Evolutionary conservation across 2,797 vertebrate genomes (phyloP).

Genomic region (Psittacula echo): DNA sequence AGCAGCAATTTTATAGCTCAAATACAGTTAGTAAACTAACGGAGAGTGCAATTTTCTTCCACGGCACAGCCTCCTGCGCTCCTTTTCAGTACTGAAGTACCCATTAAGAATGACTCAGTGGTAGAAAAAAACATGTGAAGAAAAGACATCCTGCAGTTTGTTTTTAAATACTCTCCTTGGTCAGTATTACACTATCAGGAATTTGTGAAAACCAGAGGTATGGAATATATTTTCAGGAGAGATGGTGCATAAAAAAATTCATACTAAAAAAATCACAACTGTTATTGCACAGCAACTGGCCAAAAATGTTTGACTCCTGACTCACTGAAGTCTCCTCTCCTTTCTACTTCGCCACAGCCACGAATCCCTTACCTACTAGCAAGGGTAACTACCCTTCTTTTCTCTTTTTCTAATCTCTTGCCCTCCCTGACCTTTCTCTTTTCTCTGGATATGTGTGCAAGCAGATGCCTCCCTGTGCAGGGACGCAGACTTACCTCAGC

Average conservation of each 20-base stretch:
- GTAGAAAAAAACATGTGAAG: background rate
- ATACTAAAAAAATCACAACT: background rate
- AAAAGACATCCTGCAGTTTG: slow-evolving; percentile 15
- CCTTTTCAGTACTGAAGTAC: slow-evolving; percentile 30
- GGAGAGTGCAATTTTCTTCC: slow-evolving; percentile 22
- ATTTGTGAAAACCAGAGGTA: slow-evolving; percentile 13
- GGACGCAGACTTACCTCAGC: background rate
- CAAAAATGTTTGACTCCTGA: background rate
- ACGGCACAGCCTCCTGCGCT: background rate
- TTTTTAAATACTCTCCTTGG: slow-evolving; percentile 15
- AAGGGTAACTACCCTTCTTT: background rate
- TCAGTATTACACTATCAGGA: background rate
- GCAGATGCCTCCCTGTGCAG: background rate
- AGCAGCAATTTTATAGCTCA: background rate
- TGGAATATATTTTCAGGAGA: background rate
- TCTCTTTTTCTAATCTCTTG: background rate
- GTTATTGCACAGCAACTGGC: background rate
- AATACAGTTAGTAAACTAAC: background rate
- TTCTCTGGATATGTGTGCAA: background rate
- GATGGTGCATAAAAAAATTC: background rate
- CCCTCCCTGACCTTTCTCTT: background rate
- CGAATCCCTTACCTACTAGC: background rate
- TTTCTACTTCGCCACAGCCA: background rate
- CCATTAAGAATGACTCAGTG: slow-evolving; percentile 12
- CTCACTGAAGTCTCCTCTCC: background rate